Evolutionary conservation across 2,888 invertebrate species (phyloP).

Genomic region (Salpingus planirostris): DNA sequence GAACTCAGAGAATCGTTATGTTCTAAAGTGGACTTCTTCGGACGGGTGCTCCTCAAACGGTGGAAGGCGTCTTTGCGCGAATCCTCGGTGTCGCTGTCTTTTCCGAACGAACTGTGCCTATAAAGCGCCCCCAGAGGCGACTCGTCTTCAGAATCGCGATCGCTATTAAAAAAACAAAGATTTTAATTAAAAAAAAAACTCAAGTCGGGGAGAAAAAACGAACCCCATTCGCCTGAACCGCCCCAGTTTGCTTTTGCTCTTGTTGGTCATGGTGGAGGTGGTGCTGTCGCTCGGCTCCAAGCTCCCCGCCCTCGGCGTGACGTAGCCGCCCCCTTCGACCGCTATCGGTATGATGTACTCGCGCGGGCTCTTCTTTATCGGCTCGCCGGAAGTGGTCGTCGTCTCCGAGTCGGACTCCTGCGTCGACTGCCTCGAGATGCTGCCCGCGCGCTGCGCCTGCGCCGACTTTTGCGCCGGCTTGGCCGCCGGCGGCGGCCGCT

Average conservation of each 20-base stretch:
- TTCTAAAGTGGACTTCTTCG: slow-evolving; percentile 54
- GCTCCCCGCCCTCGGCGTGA: slow-evolving; percentile 67
- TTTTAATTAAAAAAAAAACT: slow-evolving; percentile 7
- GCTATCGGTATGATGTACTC: slow-evolving; percentile 93
- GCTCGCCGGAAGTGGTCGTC: slow-evolving; percentile 52
- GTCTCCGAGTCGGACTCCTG: slow-evolving; percentile 63
- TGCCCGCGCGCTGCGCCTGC: slow-evolving; percentile 36
- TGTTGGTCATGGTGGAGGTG: slow-evolving; percentile 47
- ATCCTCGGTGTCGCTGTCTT: slow-evolving; percentile 52
- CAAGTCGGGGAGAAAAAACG: slow-evolving; percentile 1
- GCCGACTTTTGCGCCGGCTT: slow-evolving; percentile 44
- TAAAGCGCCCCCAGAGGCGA: slow-evolving; percentile 49
- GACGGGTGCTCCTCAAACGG: slow-evolving; percentile 59
- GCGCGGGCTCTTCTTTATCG: slow-evolving; percentile 79
- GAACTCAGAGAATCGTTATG: slow-evolving; percentile 82
- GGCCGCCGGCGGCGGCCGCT: slow-evolving; percentile 40
- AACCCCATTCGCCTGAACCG: slow-evolving; percentile 62
- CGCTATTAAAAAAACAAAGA: slow-evolving; percentile 52
- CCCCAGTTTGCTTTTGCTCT: slow-evolving; percentile 43
- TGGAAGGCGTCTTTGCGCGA: slow-evolving; percentile 44
- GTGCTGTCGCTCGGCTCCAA: slow-evolving; percentile 63
- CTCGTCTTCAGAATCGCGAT: slow-evolving; percentile 63
- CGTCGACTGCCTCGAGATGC: slow-evolving; percentile 55
- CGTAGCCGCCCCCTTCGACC: slow-evolving; percentile 81
- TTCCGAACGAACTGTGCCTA: slow-evolving; percentile 49